These are phyloP conservation scores for Cantharis rufa DNA, from an alignment of 2,888 invertebrate genomes.

Conservation along the genomic window DNA sequence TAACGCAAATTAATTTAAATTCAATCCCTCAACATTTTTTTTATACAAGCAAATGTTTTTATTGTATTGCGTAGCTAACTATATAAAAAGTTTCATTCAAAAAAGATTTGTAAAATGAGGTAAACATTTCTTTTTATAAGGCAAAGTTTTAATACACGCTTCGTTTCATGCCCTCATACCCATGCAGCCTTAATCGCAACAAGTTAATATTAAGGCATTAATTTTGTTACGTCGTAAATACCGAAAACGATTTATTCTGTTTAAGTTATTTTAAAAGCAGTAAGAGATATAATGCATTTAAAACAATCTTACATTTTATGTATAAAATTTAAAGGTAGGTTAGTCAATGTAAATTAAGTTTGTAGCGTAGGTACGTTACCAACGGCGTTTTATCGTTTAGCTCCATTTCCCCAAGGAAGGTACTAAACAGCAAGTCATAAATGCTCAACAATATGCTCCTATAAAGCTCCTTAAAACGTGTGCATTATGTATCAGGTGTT, in stretches of 20 bases:
- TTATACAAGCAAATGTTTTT: background rate
- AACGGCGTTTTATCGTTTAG: slow-evolving; percentile 48
- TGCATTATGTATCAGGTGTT: slow-evolving; percentile 41
- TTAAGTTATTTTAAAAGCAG: background rate
- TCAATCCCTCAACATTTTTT: background rate
- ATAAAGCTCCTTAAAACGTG: slow-evolving; percentile 41
- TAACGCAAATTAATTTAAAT: background rate
- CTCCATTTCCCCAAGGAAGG: slow-evolving; percentile 43
- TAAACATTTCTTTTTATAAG: background rate
- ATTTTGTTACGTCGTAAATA: background rate
- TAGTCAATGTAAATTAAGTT: slow-evolving; percentile 49
- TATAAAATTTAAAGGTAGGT: slow-evolving; percentile 26
- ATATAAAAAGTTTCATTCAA: background rate
- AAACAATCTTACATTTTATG: slow-evolving; percentile 13
- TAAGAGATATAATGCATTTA: background rate
- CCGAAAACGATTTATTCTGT: background rate
- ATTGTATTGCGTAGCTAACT: background rate
- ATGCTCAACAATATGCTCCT: slow-evolving; percentile 43
- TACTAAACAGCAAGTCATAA: slow-evolving; percentile 42
- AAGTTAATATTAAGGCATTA: slow-evolving; percentile 3
- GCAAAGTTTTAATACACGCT: background rate
- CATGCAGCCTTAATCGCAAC: background rate
- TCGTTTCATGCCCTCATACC: background rate
- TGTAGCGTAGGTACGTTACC: slow-evolving; percentile 40
- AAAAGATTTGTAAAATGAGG: background rate